Evolutionary conservation across 2,888 invertebrate species (phyloP), one percentile per base, ranked within the genome.

Genomic region (Caenorhabditis sinica): DNA sequence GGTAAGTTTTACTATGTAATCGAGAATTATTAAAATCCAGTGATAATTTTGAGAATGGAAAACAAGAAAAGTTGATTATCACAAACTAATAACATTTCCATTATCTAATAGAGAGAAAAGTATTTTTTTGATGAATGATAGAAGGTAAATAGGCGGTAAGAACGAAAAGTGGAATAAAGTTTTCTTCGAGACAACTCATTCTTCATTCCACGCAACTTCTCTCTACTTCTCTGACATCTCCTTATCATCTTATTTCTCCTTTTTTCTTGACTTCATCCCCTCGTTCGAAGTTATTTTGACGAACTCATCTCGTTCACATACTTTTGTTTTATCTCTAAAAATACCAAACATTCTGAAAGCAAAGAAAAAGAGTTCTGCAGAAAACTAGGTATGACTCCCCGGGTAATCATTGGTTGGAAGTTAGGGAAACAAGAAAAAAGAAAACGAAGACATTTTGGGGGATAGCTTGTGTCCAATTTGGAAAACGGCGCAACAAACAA

Each of bases 171-270:
- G 15, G 56, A 43, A 60, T 25, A 23, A 61, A 61, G 58, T 40
- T 45, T 36, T 36, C 61, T 43, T 56, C 15, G 45, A 72, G 72
- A 43, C 60, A 51, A 61, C 61, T 73, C 73, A 73, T 73, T 33
- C 49, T 3, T 49, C 49, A 73, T 73, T 73, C 73, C 73, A 73
- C 73, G 73, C 73, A 58, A 61, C 4, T 73, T 20, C n/a, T 53
- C 23, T 68, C 43, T 68, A 20, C 23, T 36, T 60, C 72, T 68
- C 68, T 53, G 25, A 6, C 25, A 40, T 63, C 43, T 20, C 30
- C 30, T 2, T 6, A 15, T 51, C 30, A 2, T n/a, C 8, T 30
- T 72, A 13, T 58, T 13, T 58, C 36, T 23, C n/a, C n/a, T 71
- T 58, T 25, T 58, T 30, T 30, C 13, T 61, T 61, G 28, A 15